phyloP scores from a whole-genome alignment of 2,113 vertebrate genomes.

The Asarcornis scutulata region DNA sequence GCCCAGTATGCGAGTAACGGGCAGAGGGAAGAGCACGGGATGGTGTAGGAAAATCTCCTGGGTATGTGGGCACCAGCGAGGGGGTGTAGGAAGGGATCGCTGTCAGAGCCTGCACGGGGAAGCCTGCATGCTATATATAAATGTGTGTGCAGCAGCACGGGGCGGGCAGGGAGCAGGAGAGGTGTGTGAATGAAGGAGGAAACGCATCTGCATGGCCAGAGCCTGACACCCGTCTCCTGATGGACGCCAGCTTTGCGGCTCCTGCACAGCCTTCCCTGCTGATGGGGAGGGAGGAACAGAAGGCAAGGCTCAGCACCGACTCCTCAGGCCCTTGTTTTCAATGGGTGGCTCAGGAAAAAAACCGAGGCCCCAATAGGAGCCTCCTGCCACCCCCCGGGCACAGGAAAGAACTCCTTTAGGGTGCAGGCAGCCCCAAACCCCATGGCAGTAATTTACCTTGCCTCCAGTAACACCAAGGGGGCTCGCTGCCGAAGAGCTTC shows the following conservation, averaged over 20 bases:
- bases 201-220: not conserved
- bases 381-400: not conserved
- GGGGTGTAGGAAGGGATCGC: not conserved
- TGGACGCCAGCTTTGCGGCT: not conserved
- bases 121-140: constrained; percentile 22
- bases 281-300: not conserved
- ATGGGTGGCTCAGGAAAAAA: not conserved
- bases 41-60: constrained; percentile 10
- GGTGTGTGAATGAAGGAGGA: not conserved
- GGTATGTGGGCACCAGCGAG: not conserved
- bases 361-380: not conserved
- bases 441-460: not conserved
- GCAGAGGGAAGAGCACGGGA: not conserved
- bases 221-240: not conserved
- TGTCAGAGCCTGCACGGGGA: not conserved
- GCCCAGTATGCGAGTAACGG: not conserved
- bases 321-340: not conserved
- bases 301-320: not conserved
- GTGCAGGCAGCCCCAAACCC: not conserved
- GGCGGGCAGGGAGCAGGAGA: not conserved
- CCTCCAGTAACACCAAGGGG: not conserved
- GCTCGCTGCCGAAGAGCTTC: not conserved
- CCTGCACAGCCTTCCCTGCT: not conserved
- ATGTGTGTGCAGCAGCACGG: not conserved
- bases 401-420: not conserved